Conservation (phyloP, 2,888 invertebrate species). For the Vannuccia rotundouncinata region DNA sequence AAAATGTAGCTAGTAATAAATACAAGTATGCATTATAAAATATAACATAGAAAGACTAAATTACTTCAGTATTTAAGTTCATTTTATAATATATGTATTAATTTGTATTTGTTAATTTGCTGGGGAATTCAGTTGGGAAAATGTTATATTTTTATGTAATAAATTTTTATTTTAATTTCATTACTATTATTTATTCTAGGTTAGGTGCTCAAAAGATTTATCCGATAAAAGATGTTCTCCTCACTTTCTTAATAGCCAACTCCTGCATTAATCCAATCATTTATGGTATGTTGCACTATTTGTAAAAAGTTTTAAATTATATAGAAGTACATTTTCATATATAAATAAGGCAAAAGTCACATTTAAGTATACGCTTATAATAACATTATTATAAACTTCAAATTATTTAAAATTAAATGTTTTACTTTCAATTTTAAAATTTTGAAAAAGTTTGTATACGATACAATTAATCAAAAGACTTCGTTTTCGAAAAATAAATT, state of each 20-base stretch:
- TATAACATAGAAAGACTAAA: too few species aligned
- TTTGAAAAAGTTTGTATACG: too few species aligned
- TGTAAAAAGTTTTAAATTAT: not conserved
- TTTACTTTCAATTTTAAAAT: too few species aligned
- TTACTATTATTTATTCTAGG: not conserved
- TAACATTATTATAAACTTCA: not conserved
- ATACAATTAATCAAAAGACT: too few species aligned
- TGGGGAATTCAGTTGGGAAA: not conserved
- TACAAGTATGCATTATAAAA: too few species aligned
- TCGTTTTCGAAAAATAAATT: too few species aligned
- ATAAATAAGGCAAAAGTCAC: not conserved
- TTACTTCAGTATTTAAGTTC: too few species aligned
- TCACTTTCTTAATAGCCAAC: not conserved
- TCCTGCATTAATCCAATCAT: not conserved
- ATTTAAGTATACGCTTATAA: not conserved
- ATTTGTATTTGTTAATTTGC: not conserved
- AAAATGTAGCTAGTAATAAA: too few species aligned
- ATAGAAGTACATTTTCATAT: not conserved
- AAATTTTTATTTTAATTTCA: not conserved
- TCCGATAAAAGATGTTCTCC: not conserved
- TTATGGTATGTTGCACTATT: not conserved
- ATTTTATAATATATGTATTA: not conserved
- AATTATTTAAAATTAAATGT: too few species aligned
- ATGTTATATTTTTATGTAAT: not conserved
- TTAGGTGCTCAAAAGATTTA: not conserved